A percentile compares a stretch with the other conserved stretches of the same genome.
Evolutionary conservation across 2,888 invertebrate genomes (phyloP).

Genomic region (Cosmia trapezina): DNA sequence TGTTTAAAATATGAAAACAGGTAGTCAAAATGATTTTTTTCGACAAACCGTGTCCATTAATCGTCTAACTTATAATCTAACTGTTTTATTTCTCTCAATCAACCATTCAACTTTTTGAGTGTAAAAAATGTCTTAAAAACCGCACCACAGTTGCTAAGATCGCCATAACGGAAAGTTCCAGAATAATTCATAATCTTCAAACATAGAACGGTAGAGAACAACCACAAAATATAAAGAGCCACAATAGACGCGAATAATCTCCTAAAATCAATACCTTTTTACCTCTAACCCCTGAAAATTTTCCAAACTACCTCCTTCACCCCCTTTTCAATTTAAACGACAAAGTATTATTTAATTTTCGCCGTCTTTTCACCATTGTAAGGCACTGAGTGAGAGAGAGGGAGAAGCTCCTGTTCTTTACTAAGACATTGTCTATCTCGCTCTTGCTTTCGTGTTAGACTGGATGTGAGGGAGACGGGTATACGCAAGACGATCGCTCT

Average conservation of each 20-base stretch:
- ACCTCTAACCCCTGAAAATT: conserved; percentile 86
- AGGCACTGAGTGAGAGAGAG: conserved; percentile 81
- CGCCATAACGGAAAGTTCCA: conserved; percentile 30
- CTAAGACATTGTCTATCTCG: conserved; percentile 81
- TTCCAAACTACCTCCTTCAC: conserved; percentile 80
- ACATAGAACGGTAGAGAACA: conserved; percentile 48
- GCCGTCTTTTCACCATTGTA: conserved; percentile 89
- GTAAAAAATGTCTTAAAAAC: conserved; percentile 34
- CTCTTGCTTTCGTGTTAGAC: conserved; percentile 70
- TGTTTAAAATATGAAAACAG: neutral
- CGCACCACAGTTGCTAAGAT: conserved; percentile 22
- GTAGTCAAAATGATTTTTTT: too few relatives aligned
- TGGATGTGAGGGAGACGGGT: conserved; percentile 78
- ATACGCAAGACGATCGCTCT: conserved; percentile 84
- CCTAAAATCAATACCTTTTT: conserved; percentile 89
- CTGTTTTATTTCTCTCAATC: neutral
- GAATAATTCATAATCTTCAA: conserved; percentile 54
- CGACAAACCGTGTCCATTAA: too few relatives aligned
- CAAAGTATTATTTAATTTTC: conserved; percentile 91
- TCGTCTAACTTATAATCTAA: neutral
- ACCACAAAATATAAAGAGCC: conserved; percentile 65
- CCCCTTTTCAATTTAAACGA: conserved; percentile 88
- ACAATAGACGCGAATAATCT: conserved; percentile 82
- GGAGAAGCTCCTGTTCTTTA: conserved; percentile 75
- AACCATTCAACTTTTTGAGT: neutral